Evolutionary conservation across 2,888 invertebrate species (phyloP).

Genomic region (Synergus laeviventris): DNA sequence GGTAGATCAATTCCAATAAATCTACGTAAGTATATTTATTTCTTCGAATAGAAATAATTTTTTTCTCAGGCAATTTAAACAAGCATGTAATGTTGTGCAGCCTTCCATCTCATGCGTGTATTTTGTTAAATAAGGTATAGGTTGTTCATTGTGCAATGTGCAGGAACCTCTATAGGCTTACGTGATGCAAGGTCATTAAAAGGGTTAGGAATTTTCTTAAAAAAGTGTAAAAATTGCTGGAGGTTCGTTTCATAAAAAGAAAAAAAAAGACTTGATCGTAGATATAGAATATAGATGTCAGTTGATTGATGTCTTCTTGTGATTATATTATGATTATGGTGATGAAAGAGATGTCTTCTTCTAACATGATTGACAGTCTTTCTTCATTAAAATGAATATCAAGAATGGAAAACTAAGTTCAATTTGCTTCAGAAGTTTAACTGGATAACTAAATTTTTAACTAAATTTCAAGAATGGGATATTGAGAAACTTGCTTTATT

Average conservation of each 20-base stretch:
- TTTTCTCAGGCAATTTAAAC: conserved; percentile 32
- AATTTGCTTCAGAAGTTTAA: background rate
- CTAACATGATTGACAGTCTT: conserved; percentile 2
- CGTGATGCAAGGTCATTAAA: conserved; percentile 31
- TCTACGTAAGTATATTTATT: background rate
- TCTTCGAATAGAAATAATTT: background rate
- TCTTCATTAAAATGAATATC: background rate
- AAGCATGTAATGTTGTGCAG: conserved; percentile 13
- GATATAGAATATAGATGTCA: background rate
- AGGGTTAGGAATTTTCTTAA: conserved; percentile 4
- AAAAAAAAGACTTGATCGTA: background rate
- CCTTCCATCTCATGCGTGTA: conserved; percentile 15
- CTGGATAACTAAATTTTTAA: too few species aligned
- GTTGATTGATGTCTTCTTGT: conserved; percentile 28
- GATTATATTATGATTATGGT: conserved; percentile 16
- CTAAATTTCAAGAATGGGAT: too few species aligned
- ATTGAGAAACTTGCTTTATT: too few species aligned
- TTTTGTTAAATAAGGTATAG: conserved; percentile 12
- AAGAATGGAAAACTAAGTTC: background rate
- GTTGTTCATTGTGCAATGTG: background rate
- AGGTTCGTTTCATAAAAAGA: background rate
- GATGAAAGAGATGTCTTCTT: background rate
- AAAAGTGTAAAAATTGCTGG: conserved; percentile 19
- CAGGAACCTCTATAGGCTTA: conserved; percentile 23
- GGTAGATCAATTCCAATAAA: background rate